phyloP scores from a whole-genome alignment of 2,888 invertebrate genomes.

The Tanypteryx hageni region DNA sequence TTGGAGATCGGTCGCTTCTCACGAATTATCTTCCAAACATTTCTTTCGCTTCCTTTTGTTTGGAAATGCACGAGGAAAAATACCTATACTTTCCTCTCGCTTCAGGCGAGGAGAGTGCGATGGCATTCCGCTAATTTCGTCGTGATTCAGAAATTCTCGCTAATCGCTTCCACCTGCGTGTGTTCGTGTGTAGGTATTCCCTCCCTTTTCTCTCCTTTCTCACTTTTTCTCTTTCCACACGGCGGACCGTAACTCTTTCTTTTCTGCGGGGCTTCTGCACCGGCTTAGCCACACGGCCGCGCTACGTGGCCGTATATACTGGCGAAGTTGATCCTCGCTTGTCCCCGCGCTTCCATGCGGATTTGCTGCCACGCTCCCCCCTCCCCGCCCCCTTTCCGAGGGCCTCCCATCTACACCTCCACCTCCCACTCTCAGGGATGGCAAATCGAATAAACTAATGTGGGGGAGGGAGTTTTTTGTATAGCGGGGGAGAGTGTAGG shows the following conservation, averaged over 20 bases:
- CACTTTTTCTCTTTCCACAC: not conserved
- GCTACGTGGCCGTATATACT: not conserved
- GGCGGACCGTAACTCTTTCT: not conserved
- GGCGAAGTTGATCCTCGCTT: not conserved
- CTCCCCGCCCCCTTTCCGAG: too few species aligned
- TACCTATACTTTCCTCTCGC: too few species aligned
- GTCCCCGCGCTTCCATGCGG: not conserved
- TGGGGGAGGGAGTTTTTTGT: not conserved
- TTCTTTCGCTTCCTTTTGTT: too few species aligned
- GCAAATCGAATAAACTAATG: conserved; percentile 1
- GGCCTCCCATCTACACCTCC: too few species aligned
- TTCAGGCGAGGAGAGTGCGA: too few species aligned
- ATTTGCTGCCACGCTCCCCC: not conserved
- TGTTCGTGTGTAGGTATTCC: too few species aligned
- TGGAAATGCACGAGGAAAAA: too few species aligned
- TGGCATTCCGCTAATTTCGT: too few species aligned
- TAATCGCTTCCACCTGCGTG: too few species aligned
- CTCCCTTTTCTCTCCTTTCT: not conserved
- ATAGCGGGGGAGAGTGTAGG: not conserved
- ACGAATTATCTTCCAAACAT: too few species aligned
- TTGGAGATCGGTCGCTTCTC: too few species aligned
- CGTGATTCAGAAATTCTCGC: too few species aligned
- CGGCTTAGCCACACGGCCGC: not conserved
- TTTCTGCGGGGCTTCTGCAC: not conserved
- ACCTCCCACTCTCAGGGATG: not conserved